Evolutionary conservation across 2,113 vertebrate species (phyloP), one percentile per base, ranked within the genome.

Genomic region (Brachionichthys hirsutus): DNA sequence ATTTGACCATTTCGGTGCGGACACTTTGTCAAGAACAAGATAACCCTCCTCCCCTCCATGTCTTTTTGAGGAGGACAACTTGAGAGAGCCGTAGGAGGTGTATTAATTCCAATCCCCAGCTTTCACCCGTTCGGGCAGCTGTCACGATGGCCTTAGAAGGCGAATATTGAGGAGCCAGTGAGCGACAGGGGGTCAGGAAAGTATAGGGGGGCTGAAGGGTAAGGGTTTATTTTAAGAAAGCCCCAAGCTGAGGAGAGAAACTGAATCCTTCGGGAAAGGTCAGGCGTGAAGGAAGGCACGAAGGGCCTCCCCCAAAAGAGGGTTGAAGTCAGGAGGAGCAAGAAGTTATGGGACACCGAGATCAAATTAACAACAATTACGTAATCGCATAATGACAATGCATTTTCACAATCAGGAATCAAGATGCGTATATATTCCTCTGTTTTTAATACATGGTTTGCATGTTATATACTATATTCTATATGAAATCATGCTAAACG

Each of bases 91-190:
- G 81, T 73, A 75, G 68, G 78, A 74, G 82, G 83, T 83, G 82
- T 88, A 91, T 92, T 90, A 86, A 89, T 90, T 88, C 75, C 85
- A 63, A 42, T 67, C 52, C 61, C 75, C 75, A 82, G 73, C 81
- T 76, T 82, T 82, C 61, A 76, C 70, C 67, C 77, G 67, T 81
- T 79, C 50, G 51, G 76, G 48, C 90, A 91, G 90, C 90, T 92
- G 91, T 90, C 88, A 87, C 12, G 82, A 89, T 90, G 73, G 81
- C 91, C 91, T 88, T 92, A 92, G 89, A 92, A 92, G 91, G 91
- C 86, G 61, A 92, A 90, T 83, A 88, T 87, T 87, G 81, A 89
- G 89, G 77, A 78, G 85, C 75, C 66, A 85, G 74, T 71, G 69
- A 82, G 85, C 77, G 80, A 80, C 14, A n/a, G 61, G 75, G 83